Conservation (phyloP, 2,113 vertebrate species). For the Cololabis saira region DNA sequence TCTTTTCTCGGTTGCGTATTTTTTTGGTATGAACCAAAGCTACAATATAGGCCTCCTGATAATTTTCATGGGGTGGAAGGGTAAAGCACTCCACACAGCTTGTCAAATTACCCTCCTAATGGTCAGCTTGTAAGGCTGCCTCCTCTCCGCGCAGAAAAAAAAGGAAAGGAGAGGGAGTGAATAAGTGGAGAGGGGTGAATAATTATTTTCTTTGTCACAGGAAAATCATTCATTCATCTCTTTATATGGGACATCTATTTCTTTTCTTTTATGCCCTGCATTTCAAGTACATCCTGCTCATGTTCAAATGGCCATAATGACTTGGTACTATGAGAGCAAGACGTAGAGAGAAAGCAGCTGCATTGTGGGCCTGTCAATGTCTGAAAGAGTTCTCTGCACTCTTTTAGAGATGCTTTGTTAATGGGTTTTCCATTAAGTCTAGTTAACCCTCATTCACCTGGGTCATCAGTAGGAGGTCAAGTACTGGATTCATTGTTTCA, state of each 20-base stretch:
- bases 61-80: slow-evolving; percentile 70
- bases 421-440: slow-evolving; percentile 59
- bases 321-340: slow-evolving; percentile 37
- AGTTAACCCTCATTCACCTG: slow-evolving; percentile 62
- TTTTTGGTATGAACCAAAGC: slow-evolving; percentile 55
- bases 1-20: slow-evolving; percentile 52
- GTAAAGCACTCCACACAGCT: slow-evolving; percentile 66
- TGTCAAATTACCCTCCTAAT: slow-evolving; percentile 78
- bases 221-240: slow-evolving; percentile 63
- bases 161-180: too few relatives aligned
- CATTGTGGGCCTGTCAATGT: slow-evolving; percentile 72
- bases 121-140: slow-evolving; percentile 71
- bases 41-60: slow-evolving; percentile 53
- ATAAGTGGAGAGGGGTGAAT: slow-evolving; percentile 61
- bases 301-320: slow-evolving; percentile 72
- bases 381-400: slow-evolving; percentile 33
- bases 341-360: slow-evolving; percentile 29
- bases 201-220: slow-evolving; percentile 71
- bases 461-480: slow-evolving; percentile 51
- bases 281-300: slow-evolving; percentile 51
- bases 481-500: slow-evolving; percentile 42
- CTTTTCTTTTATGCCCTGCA: slow-evolving; percentile 57
- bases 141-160: slow-evolving; percentile 57
- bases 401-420: slow-evolving; percentile 53
- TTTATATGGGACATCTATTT: slow-evolving; percentile 53